Evolutionary conservation across 2,888 invertebrate species (phyloP), one percentile per base, ranked within the genome.

Genomic region (Lissonota sp.): DNA sequence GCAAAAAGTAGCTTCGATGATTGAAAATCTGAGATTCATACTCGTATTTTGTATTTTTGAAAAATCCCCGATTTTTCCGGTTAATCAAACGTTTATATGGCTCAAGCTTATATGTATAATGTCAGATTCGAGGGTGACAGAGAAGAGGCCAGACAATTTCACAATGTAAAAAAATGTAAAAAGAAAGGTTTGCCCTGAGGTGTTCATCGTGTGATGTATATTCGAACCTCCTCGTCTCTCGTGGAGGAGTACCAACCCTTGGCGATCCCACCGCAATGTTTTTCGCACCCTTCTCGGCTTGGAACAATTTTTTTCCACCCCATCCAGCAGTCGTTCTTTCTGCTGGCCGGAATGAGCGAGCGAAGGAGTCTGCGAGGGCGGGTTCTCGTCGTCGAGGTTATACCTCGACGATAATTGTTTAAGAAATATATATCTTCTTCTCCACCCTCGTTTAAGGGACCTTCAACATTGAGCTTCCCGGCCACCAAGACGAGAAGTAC

Each of bases 331-430:
- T 76, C 70, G 64, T 46, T 55, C 26, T 42, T 42, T n/a, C 63
- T 44, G 44, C 44, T 44, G 6, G 44, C 6, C 4, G 44, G 44
- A 10, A 39, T 49, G 26, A 26, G 26, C 26, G 26, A 26, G 26
- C 26, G 26, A 3, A 3, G 26, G 26, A 2, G 26, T 26, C 26
- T 26, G 26, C 26, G 26, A 6, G 40, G 66, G 26, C 44, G 42
- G 42, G 46, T 42, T 26, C 16, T 51, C 67, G 44, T 76, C 39
- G 49, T 53, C 67, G 58, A 57, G 72, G 46, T 40, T 51, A 44
- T 58, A 63, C 51, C 58, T 67, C 70, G 77, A 83, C 77, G 83
- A 85, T 87, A 87, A 89, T 88, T 88, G 88, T 87, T 88, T 84
- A 76, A 82, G 84, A 84, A 85, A 84, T 84, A 78, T 80, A 70